These are phyloP conservation scores for Papilio xuthus DNA, from an alignment of 1,140 invertebrate genomes.

Conservation along the genomic window DNA sequence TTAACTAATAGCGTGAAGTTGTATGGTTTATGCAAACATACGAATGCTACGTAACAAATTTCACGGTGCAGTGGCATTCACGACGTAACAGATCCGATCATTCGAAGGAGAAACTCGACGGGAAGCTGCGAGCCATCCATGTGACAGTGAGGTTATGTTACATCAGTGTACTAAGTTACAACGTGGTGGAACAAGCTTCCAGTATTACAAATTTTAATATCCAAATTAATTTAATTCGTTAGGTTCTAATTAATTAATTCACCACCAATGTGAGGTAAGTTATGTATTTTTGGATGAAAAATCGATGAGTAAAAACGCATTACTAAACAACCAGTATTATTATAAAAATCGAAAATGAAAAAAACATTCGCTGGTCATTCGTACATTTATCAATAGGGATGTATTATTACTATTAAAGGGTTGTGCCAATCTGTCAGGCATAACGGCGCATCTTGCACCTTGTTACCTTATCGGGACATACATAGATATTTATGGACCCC, in stretches of 20 bases:
- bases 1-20: background rate
- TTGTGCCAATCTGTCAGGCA: background rate
- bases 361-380: background rate
- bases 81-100: slow-evolving; percentile 14
- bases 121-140: background rate
- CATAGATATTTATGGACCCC: slow-evolving; percentile 21
- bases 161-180: background rate
- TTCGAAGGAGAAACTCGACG: background rate
- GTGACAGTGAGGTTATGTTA: background rate
- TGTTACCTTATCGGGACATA: slow-evolving; percentile 14
- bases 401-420: slow-evolving; percentile 8
- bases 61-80: background rate
- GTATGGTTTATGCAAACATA: slow-evolving; percentile 9
- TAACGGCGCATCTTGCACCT: slow-evolving; percentile 20
- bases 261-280: background rate
- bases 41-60: slow-evolving; percentile 16
- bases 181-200: background rate
- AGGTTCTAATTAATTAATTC: background rate
- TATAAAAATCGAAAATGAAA: background rate
- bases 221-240: background rate
- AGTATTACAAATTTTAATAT: background rate
- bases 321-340: background rate
- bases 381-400: background rate
- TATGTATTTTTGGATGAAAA: background rate
- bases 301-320: background rate